Conservation (phyloP, 2,113 vertebrate genomes). For the Passer montanus region DNA sequence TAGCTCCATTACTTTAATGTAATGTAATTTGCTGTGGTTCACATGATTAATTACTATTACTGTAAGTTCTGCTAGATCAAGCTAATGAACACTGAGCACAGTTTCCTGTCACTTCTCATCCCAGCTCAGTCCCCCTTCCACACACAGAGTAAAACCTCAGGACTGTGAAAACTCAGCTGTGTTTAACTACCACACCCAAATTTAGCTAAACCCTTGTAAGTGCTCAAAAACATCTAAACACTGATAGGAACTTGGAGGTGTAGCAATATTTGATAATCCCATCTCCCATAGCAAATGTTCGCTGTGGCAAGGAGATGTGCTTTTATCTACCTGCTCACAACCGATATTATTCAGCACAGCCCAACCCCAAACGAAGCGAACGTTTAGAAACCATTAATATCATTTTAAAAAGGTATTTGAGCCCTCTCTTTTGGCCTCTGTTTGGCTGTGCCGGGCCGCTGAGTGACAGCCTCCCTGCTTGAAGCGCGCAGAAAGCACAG, state of each 20-base stretch:
- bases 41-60: slow-evolving; percentile 29
- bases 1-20: background rate
- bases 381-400: slow-evolving; percentile 79
- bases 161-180: background rate
- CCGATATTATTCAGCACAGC: slow-evolving; percentile 35
- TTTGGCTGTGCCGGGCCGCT: slow-evolving; percentile 74
- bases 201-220: background rate
- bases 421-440: slow-evolving; percentile 78
- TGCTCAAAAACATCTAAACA: background rate
- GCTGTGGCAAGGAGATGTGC: background rate
- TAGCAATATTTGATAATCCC: too few species aligned
- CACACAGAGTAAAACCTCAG: background rate
- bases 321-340: background rate
- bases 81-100: slow-evolving; percentile 30
- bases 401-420: slow-evolving; percentile 83
- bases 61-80: slow-evolving; percentile 48
- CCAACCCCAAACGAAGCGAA: slow-evolving; percentile 56
- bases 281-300: background rate
- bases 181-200: background rate
- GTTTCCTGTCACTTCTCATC: slow-evolving; percentile 19
- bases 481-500: slow-evolving; percentile 80
- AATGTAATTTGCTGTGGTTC: slow-evolving; percentile 22
- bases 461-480: slow-evolving; percentile 87
- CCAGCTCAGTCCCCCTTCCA: background rate
- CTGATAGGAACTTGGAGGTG: background rate